Base-by-base conservation (phyloP, 2,113 vertebrate genomes). In the Menidia beryllina region DNA sequence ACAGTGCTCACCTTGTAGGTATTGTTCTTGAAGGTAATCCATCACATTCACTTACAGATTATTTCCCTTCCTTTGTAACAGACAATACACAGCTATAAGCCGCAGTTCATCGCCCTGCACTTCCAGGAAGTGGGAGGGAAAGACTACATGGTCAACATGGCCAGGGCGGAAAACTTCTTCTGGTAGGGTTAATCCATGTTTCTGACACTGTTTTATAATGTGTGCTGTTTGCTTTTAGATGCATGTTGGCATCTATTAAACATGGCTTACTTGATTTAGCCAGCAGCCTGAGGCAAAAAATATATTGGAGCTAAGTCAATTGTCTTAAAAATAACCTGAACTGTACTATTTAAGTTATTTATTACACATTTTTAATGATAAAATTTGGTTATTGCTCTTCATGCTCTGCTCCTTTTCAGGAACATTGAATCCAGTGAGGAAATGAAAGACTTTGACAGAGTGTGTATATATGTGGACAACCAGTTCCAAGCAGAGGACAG, bases 121-220 rank as follows among this genome's bases (percentile, higher is more conserved):
- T 93, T 94, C 51, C 94, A 95, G 86, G 94, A 95, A 83, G 93
- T 94, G 2, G 94, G 94, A 54, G 94, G 94, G 36, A 95, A 95
- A 67, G 90, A 94, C 69, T 95, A 95, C 75, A 87, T 83, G 79
- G 15, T 56, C 51, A 94, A 94, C 85, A 95, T 95, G 94, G 77
- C 59, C 14, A 83, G 91, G 0, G 91, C 90, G 6, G 87, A 94
- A 60, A 38, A 77, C 55, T 94, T 95, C 77, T 92, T 95, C 57
- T 4, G 85, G 93, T 95, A 91, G 39, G 27, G 55, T 20, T 39
- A 13, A 47, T 47, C 14, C 17, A 17, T 49, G n/a, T 34, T 7
- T n/a, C 5, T 24, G 15, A n/a, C 41, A 25, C 1, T 26, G 9
- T 26, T 26, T 58, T 13, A 17, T 10, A 27, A 17, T n/a, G 4